A percentile compares a stretch with the other conserved stretches of the same genome.
Evolutionary conservation across 2,113 vertebrate genomes (phyloP).

Genomic region (Hemicordylus capensis): DNA sequence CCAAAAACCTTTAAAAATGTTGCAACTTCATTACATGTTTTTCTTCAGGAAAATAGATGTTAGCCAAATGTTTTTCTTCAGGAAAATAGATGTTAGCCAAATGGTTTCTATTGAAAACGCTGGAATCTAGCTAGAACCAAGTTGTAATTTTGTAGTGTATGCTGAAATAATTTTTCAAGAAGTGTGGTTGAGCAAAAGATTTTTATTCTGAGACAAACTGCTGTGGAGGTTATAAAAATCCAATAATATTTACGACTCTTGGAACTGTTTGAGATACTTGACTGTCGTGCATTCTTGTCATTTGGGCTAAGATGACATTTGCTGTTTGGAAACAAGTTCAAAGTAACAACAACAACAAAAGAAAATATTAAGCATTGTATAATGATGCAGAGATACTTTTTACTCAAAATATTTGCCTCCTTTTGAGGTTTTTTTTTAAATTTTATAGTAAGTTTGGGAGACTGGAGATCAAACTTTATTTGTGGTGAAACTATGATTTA

Average conservation of each 20-base stretch:
- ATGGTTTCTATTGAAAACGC: slow-evolving; percentile 42
- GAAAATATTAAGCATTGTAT: neutral
- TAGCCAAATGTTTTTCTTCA: neutral
- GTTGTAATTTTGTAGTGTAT: no score
- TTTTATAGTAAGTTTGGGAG: no score
- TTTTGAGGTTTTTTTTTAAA: no score
- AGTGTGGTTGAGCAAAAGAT: slow-evolving; percentile 23
- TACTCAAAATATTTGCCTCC: neutral
- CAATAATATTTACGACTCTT: neutral
- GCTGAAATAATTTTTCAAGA: neutral
- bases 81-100: neutral
- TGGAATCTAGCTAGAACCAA: no score
- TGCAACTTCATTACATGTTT: neutral
- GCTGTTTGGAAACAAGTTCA: neutral
- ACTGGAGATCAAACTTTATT: neutral
- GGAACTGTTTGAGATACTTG: no score
- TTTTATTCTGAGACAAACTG: slow-evolving; percentile 39
- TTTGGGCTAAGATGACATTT: neutral
- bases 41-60: neutral
- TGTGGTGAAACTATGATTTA: neutral
- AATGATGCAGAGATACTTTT: neutral
- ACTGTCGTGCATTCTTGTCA: neutral
- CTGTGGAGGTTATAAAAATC: slow-evolving; percentile 24
- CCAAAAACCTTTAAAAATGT: neutral
- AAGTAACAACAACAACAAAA: neutral